Percentiles rank a stretch among this genome's conserved stretches.
Conservation (phyloP, 2,113 vertebrate species). For the Coptodon bakossiorum region DNA sequence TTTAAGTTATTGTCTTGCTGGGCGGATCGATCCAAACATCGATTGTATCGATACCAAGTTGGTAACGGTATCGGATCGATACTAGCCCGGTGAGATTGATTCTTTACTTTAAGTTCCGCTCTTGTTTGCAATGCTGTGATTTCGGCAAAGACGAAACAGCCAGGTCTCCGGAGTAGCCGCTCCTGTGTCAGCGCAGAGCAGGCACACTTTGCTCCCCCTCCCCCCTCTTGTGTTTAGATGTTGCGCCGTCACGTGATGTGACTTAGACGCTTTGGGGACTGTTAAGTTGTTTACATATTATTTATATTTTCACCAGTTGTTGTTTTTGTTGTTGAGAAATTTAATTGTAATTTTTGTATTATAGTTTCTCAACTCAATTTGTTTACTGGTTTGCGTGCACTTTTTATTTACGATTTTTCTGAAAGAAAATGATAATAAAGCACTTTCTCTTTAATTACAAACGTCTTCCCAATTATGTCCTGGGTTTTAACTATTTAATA, state of each 20-base stretch:
- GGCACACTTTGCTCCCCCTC: neutral
- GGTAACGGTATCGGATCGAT: too few relatives aligned
- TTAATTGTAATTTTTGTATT: neutral
- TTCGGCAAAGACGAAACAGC: too few relatives aligned
- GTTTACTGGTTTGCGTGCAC: neutral
- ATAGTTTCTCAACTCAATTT: neutral
- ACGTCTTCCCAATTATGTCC: neutral
- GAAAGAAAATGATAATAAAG: neutral
- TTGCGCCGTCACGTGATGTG: neutral
- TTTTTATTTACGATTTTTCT: neutral
- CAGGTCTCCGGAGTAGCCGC: neutral
- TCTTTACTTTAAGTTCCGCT: too few relatives aligned
- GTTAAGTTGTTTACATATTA: neutral
- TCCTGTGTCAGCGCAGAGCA: neutral
- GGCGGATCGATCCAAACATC: neutral
- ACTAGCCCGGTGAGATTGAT: too few relatives aligned
- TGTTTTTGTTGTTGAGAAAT: neutral
- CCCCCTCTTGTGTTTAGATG: neutral
- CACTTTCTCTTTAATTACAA: neutral
- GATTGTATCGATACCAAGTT: too few relatives aligned
- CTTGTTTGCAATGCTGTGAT: too few relatives aligned
- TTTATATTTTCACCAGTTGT: neutral
- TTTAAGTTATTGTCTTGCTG: neutral
- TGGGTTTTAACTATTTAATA: neutral
- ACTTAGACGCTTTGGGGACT: neutral